Base-by-base conservation (phyloP, 2,797 vertebrate species). In the Argya squamiceps region DNA sequence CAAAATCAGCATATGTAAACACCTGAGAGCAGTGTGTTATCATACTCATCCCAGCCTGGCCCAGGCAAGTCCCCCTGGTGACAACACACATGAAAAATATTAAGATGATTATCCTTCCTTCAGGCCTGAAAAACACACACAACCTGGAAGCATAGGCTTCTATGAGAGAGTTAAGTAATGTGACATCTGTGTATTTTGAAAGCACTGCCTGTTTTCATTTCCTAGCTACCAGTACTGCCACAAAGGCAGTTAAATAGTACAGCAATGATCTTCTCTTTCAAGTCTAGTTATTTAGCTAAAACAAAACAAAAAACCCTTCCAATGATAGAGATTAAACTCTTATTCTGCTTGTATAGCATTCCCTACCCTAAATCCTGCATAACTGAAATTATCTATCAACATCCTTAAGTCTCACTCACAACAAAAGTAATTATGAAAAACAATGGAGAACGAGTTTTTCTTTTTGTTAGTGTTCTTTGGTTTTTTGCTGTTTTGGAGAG, bases 401-500 rank as follows among this genome's bases (percentile, higher is more conserved):
- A 78, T 70, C 10, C 74, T 84, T 73, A 76, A 82, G 29, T 79
- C 44, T 62, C 37, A 65, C n/a, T 92, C 71, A 59, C 32, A 84
- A 55, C 24, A 73, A 47, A 92, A 92, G 39, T 62, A 75, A 84
- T 82, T 79, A 63, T 16, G 16, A 41, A 30, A 82, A 63, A 89
- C 32, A 89, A 52, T 26, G 10, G 10, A 7, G 14, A 92, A 74
- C 2, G 2, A 1, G 1, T 0, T 69, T 75, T 39, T 53, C 3
- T 0, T 71, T 84, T 84, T 46, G 6, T 43, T 62, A 44, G 37
- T 34, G 5, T 1, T 50, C 15, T 75, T 75, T 3, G 2, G 0
- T 2, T 26, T 56, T 62, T 60, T 63, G 22, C 0, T 4, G 6
- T 63, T 86, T 89, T 74, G 17, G 26, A 81, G 20, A 59, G n/a